Conservation (phyloP, 2,113 vertebrate genomes). For the Stercorarius parasiticus region DNA sequence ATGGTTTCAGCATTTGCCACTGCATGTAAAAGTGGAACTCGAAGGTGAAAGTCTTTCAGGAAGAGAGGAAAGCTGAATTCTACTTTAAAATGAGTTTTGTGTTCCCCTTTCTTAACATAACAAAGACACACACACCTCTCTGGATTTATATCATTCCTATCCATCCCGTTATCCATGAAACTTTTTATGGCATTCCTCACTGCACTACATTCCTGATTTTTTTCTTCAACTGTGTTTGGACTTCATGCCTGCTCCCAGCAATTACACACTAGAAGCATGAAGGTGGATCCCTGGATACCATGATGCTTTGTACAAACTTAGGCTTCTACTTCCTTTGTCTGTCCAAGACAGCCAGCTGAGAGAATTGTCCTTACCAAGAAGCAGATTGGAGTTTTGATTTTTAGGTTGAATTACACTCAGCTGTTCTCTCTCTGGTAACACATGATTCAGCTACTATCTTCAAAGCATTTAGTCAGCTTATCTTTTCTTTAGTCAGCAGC, state of each 20-base stretch:
- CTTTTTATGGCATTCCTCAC: background rate
- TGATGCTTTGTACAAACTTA: background rate
- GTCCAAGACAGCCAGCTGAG: background rate
- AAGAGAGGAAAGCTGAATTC: background rate
- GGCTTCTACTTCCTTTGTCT: background rate
- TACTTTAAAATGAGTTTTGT: background rate
- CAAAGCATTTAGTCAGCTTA: background rate
- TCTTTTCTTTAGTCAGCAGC: background rate
- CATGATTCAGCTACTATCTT: background rate
- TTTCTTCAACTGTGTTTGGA: background rate
- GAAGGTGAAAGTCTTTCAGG: background rate
- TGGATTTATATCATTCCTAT: background rate
- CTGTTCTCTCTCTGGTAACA: background rate
- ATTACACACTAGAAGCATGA: background rate
- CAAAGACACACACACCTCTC: background rate
- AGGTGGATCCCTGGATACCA: background rate
- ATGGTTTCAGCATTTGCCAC: background rate
- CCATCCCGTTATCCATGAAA: background rate
- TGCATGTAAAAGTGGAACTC: background rate
- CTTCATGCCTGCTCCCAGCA: background rate
- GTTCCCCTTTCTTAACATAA: background rate
- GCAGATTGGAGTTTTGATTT: background rate
- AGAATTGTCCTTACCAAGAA: background rate
- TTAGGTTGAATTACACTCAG: background rate
- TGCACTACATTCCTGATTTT: background rate